Conservation (phyloP, 2,888 invertebrate species). For the Harmothoe impar region DNA sequence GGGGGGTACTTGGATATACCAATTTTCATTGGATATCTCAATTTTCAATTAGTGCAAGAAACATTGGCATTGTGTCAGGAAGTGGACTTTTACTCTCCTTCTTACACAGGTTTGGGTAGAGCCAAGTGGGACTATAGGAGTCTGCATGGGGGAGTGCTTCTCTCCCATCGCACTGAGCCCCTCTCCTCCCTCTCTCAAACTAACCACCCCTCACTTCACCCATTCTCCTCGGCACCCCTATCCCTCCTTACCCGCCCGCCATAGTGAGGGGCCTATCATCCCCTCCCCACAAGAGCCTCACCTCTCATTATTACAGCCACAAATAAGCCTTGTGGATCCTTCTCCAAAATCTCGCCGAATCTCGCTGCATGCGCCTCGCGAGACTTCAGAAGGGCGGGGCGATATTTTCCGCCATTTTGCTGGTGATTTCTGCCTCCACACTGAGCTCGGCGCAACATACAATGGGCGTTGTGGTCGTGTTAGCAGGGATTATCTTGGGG, state of each 20-base stretch:
- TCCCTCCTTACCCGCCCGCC: neutral
- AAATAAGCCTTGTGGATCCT: neutral
- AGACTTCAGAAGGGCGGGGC: no score
- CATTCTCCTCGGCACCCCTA: neutral
- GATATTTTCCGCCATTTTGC: conserved; percentile 33
- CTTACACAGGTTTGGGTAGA: no score
- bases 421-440: neutral
- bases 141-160: neutral
- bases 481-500: neutral
- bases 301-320: no score
- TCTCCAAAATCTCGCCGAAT: neutral
- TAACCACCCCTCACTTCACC: neutral
- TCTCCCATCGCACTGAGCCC: neutral
- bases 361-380: neutral
- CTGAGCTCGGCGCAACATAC: neutral
- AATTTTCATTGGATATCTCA: no score
- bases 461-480: neutral
- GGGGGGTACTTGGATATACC: no score
- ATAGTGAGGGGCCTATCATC: no score
- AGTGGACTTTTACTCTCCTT: no score
- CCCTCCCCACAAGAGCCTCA: no score
- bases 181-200: neutral
- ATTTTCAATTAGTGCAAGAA: no score
- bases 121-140: no score
- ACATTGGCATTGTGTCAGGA: no score